Evolutionary conservation across 2,888 invertebrate species (phyloP), one percentile per base, ranked within the genome.

Genomic region (Pocota personata): DNA sequence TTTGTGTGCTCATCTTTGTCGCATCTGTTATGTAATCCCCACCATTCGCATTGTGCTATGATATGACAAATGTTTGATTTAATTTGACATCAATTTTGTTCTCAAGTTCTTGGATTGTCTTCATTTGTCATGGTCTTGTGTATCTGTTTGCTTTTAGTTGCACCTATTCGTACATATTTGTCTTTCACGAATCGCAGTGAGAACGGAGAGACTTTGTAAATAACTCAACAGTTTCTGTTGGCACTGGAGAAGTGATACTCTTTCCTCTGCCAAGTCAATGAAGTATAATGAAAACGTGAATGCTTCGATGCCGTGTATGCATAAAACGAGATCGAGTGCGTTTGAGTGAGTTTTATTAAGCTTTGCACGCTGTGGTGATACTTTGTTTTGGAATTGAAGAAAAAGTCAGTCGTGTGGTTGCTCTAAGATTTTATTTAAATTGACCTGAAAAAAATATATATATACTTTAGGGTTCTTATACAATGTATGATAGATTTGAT

Each of bases 31-130:
- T 43, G 37, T 62, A 83, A 83, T 60, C 67, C 62, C 37, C 40
- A n/a, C 32, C 67, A 62, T 55, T 37, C 14, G 40, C 43, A 55
- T 62, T 62, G 58, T 67, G 27, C 10, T 27, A 10, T 3, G 46
- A 5, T 37, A 19, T 80, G 57, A 86, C 64, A 76, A 80, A 86
- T 72, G 69, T 66, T 50, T 43, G 52, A 19, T 71, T 76, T 84
- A 80, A 80, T 80, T 86, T 52, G 58, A 58, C 50, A 86, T 86
- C 50, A 76, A 76, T 80, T 86, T 72, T 66, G 21, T 67, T 76
- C 60, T 32, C 52, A 66, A 60, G 66, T 71, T 80, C 71, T 71
- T 21, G 24, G 58, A 82, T 76, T 58, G 50, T 46, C 48, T 7
- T 19, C 52, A 75, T 82, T 82, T 66, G 40, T 86, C 52, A 72